A percentile compares a stretch with the other conserved stretches of the same genome.
phyloP scores from a whole-genome alignment of 2,888 invertebrate genomes.

The Sphaeridia pumilis region DNA sequence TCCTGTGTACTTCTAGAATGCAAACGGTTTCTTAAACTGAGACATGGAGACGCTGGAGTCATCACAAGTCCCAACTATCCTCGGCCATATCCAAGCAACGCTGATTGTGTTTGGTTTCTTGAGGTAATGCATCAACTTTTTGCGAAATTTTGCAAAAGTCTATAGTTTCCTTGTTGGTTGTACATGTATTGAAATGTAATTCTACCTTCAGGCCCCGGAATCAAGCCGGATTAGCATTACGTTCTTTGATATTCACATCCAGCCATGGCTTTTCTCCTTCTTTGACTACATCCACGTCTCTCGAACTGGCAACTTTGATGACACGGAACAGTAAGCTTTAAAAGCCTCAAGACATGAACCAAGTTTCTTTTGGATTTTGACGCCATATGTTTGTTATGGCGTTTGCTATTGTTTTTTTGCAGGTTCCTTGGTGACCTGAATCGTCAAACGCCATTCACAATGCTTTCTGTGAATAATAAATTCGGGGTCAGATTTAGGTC shows the following conservation, averaged over 20 bases:
- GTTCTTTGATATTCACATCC: slow-evolving; percentile 33
- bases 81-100: slow-evolving; percentile 29
- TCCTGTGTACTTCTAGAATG: not conserved
- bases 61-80: slow-evolving; percentile 34
- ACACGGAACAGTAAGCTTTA: slow-evolving; percentile 26
- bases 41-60: slow-evolving; percentile 29
- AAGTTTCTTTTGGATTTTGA: not conserved
- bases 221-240: slow-evolving; percentile 27
- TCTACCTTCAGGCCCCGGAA: slow-evolving; percentile 15
- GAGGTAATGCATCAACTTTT: slow-evolving; percentile 22
- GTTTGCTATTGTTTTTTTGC: no score
- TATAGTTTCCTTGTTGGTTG: not conserved
- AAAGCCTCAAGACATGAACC: not conserved
- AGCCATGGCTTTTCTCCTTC: slow-evolving; percentile 35
- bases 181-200: not conserved
- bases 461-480: slow-evolving; percentile 25
- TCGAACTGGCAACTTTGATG: slow-evolving; percentile 27
- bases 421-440: slow-evolving; percentile 34
- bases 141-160: no score
- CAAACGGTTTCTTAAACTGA: slow-evolving; percentile 10
- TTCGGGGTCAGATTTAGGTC: slow-evolving; percentile 31
- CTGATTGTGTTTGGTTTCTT: slow-evolving; percentile 31
- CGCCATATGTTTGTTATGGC: not conserved
- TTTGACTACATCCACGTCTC: slow-evolving; percentile 34
- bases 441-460: slow-evolving; percentile 30